Evolutionary conservation across 2,888 invertebrate genomes (phyloP).

Genomic region (Epirrhoe tristata): DNA sequence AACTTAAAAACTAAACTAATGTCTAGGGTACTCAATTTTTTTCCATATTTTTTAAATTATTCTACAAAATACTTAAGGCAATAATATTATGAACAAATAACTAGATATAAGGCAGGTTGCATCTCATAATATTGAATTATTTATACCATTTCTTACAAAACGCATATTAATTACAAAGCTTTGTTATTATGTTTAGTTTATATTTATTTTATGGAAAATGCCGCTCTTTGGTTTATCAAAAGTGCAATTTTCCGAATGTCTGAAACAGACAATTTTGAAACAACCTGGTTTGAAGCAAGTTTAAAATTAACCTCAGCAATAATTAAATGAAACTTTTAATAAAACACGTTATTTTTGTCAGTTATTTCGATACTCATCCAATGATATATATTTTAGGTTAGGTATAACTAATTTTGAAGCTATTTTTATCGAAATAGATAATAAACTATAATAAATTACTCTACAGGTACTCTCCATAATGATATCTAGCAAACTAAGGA

Average conservation of each 20-base stretch:
- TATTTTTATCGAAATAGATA: conserved; percentile 37
- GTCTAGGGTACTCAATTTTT: conserved; percentile 27
- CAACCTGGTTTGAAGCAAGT: conserved; percentile 54
- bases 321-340: background rate
- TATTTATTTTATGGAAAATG: conserved; percentile 53
- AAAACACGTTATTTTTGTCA: background rate
- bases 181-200: conserved; percentile 34
- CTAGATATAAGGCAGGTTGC: conserved; percentile 53
- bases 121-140: conserved; percentile 34
- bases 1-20: conserved; percentile 39
- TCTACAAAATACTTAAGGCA: conserved; percentile 42
- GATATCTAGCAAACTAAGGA: conserved; percentile 75
- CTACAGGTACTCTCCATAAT: conserved; percentile 29
- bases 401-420: background rate
- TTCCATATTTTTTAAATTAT: conserved; percentile 20
- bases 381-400: background rate
- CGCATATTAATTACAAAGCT: conserved; percentile 69
- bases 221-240: conserved; percentile 69
- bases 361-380: background rate
- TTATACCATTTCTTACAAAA: conserved; percentile 46
- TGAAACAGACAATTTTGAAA: conserved; percentile 33
- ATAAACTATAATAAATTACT: conserved; percentile 25
- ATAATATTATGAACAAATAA: conserved; percentile 55
- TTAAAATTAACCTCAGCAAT: background rate
- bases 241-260: conserved; percentile 48